phyloP scores from a whole-genome alignment of 2,113 vertebrate species.

The Ahaetulla prasina region DNA sequence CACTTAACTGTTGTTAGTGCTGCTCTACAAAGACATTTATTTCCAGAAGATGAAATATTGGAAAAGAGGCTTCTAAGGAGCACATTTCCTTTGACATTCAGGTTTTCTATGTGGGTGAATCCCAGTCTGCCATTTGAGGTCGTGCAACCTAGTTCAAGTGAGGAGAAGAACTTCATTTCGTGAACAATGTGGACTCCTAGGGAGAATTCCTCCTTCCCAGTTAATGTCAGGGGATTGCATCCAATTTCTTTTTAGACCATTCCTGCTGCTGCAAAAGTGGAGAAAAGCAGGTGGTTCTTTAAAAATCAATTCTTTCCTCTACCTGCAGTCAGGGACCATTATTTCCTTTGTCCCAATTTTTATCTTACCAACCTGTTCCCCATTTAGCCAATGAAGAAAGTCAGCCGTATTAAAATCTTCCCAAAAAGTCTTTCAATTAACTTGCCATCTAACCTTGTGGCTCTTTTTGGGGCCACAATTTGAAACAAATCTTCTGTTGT shows the following conservation, averaged over 20 bases:
- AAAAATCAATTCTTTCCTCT: not conserved
- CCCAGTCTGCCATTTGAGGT: not conserved
- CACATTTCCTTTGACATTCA: not conserved
- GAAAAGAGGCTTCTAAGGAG: not conserved
- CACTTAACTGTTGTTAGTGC: not conserved
- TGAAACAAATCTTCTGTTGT: not conserved
- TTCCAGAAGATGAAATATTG: not conserved
- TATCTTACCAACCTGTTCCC: not conserved
- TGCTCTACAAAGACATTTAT: not conserved
- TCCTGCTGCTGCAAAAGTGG: not conserved
- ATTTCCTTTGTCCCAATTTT: not conserved
- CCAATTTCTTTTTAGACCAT: not conserved
- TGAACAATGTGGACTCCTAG: not conserved
- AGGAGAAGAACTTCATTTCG: not conserved
- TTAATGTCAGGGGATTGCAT: not conserved
- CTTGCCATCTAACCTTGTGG: not conserved
- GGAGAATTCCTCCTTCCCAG: not conserved
- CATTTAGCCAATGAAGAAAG: not conserved
- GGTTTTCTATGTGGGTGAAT: not conserved
- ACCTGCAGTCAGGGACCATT: not conserved
- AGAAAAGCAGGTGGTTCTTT: not conserved
- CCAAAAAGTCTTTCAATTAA: not conserved
- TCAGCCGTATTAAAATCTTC: not conserved
- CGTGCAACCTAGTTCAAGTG: not conserved
- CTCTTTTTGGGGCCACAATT: not conserved